phyloP scores from a whole-genome alignment of 2,888 invertebrate genomes.

The Lithophane semibrunnea region DNA sequence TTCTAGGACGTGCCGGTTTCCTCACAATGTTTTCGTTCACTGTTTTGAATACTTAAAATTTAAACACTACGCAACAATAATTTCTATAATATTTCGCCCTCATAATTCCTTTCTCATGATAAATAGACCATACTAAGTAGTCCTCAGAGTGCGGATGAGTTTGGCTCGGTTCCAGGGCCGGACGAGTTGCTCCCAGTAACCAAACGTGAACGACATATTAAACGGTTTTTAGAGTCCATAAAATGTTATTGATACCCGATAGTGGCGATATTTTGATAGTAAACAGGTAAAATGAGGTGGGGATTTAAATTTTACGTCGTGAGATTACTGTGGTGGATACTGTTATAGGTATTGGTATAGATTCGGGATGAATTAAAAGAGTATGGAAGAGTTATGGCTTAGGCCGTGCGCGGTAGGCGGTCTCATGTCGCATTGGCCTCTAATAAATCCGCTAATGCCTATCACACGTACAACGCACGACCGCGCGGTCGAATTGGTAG shows the following conservation, averaged over 20 bases:
- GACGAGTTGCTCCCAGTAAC: slow-evolving; percentile 53
- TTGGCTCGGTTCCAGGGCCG: slow-evolving; percentile 65
- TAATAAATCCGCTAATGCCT: too few species aligned
- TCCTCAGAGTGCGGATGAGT: slow-evolving; percentile 59
- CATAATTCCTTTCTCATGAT: slow-evolving; percentile 47
- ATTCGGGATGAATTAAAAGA: neutral
- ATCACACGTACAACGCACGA: too few species aligned
- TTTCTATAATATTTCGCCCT: slow-evolving; percentile 30
- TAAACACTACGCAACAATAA: neutral
- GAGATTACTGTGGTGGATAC: slow-evolving; percentile 19
- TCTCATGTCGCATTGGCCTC: too few species aligned
- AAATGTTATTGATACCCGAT: slow-evolving; percentile 64
- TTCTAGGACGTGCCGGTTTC: too few species aligned
- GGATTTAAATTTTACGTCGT: slow-evolving; percentile 50
- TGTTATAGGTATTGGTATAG: neutral
- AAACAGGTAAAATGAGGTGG: slow-evolving; percentile 56
- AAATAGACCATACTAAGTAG: slow-evolving; percentile 60
- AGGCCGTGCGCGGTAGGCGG: too few species aligned
- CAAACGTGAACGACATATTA: slow-evolving; percentile 66
- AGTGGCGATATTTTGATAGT: slow-evolving; percentile 57
- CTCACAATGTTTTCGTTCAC: too few species aligned
- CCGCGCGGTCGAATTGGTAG: too few species aligned
- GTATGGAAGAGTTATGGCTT: neutral
- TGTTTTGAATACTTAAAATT: too few species aligned
- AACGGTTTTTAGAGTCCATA: slow-evolving; percentile 63